Evolutionary conservation across 2,888 invertebrate species (phyloP), one percentile per base, ranked within the genome.

Genomic region (Geotrupes spiniger): DNA sequence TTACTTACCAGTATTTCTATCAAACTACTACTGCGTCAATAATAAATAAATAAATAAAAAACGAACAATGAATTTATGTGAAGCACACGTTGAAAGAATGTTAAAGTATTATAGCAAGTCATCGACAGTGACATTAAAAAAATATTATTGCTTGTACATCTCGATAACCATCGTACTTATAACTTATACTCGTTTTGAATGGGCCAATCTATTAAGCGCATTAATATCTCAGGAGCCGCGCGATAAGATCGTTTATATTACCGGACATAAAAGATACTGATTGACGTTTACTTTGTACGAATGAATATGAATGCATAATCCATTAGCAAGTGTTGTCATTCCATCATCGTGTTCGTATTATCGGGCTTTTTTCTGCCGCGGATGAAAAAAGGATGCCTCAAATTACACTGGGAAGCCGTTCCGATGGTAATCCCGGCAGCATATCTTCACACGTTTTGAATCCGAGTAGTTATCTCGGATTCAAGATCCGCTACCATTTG

Each of bases 301-400:
- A 33, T 33, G 33, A 14, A 33, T 33, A 33, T 33, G 33, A 45
- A 38, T 29, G 38, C 27, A 45, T 37, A 45, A 38, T 45, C 44
- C 44, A 45, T 45, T 45, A 45, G 44, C 17, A 28, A 27, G 28
- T 45, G 44, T 45, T 45, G 44, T 45, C 44, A 38, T 28, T 45
- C 44, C 28, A 45, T 45, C 44, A 45, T 45, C 44, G 44, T 44
- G 37, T 44, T 39, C 25, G 36, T 27, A 44, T 44, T 44, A 44
- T 36, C 38, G 37, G 15, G 14, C 37, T 10, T 17, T 37, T 14
- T 36, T n/a, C 33, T 12, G 11, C 25, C 21, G 11, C 12, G 17
- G 6, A 4, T 33, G 17, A 14, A 28, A 14, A 26, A 11, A 10
- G 12, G 36, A 14, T 25, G 43, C 29, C 27, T 9, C 11, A 27